phyloP scores from a whole-genome alignment of 2,113 vertebrate genomes.

The Phalacrocorax aristotelis region DNA sequence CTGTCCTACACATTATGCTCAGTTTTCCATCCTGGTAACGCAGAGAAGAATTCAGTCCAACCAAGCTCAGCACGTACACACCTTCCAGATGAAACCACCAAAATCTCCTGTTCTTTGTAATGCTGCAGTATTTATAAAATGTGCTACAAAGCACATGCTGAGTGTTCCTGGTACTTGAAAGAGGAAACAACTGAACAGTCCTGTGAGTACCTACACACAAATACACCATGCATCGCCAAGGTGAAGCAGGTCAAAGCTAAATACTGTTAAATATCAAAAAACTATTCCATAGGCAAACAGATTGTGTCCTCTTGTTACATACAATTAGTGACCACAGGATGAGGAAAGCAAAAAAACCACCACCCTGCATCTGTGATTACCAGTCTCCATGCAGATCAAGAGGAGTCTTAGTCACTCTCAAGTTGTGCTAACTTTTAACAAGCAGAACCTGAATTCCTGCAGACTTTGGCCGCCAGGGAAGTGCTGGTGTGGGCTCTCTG shows the following conservation, averaged over 20 bases:
- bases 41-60: neutral
- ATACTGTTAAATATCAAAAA: neutral
- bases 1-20: neutral
- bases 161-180: neutral
- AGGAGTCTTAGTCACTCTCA: conserved; percentile 1
- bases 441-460: conserved; percentile 36
- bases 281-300: neutral
- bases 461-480: neutral
- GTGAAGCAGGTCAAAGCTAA: neutral
- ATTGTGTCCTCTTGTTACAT: neutral
- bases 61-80: neutral
- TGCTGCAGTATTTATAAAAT: neutral
- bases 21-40: neutral
- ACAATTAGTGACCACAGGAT: rapidly evolving
- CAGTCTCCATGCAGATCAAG: neutral
- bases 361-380: neutral
- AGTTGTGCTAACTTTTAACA: neutral
- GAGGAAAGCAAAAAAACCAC: neutral
- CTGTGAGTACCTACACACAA: neutral
- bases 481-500: rapidly evolving
- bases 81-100: neutral
- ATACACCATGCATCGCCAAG: neutral
- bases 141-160: neutral
- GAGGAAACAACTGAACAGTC: neutral
- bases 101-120: neutral